Evolutionary conservation across 1,140 invertebrate genomes (phyloP).

Genomic region (Musca domestica): DNA sequence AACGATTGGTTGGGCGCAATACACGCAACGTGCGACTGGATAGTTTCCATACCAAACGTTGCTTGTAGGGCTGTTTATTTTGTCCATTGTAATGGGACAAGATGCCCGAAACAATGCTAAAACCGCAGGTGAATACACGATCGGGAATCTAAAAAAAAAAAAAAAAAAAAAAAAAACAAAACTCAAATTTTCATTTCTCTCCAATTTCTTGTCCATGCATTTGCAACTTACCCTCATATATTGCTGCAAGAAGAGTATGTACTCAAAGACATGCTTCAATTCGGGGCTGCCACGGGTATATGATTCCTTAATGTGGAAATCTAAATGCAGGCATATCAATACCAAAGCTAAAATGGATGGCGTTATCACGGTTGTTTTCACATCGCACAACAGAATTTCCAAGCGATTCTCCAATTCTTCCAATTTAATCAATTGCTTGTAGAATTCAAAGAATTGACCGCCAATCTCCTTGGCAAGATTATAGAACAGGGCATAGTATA

Average conservation of each 20-base stretch:
- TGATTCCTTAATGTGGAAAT: slow-evolving; percentile 56
- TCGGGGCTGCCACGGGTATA: slow-evolving; percentile 50
- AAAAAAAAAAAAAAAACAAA: not conserved
- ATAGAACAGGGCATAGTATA: slow-evolving; percentile 63
- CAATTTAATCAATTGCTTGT: slow-evolving; percentile 49
- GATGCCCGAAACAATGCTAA: slow-evolving; percentile 61
- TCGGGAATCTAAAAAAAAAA: slow-evolving; percentile 62
- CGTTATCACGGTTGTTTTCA: slow-evolving; percentile 65
- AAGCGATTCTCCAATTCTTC: slow-evolving; percentile 64
- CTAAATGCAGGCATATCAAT: slow-evolving; percentile 65
- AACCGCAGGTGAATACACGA: slow-evolving; percentile 61
- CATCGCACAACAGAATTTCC: slow-evolving; percentile 71
- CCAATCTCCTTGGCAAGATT: slow-evolving; percentile 57
- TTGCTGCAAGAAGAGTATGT: slow-evolving; percentile 52
- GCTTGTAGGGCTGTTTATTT: slow-evolving; percentile 66
- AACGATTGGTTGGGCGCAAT: slow-evolving; percentile 70
- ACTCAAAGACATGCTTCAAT: slow-evolving; percentile 51
- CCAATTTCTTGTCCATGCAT: not conserved
- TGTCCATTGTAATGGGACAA: slow-evolving; percentile 69
- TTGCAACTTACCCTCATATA: slow-evolving; percentile 42
- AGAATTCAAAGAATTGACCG: slow-evolving; percentile 54
- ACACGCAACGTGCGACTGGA: slow-evolving; percentile 66
- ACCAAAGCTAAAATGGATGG: slow-evolving; percentile 70
- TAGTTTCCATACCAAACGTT: slow-evolving; percentile 71
- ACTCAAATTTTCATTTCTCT: not conserved